Evolutionary conservation across 2,113 vertebrate species (phyloP).

Genomic region (Aptenodytes forsteri): DNA sequence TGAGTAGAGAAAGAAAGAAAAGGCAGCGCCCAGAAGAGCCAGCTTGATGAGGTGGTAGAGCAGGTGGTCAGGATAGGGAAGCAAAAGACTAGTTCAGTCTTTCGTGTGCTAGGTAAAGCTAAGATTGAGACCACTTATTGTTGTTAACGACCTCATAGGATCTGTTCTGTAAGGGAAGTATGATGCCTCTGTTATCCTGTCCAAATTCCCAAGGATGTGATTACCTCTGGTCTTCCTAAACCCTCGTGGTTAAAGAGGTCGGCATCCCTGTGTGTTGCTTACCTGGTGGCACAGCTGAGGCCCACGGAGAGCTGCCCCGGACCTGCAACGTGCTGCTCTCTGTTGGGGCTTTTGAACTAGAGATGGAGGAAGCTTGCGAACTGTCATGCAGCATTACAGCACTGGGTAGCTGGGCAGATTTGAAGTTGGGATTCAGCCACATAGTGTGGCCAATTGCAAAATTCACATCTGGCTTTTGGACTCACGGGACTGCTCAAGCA

Average conservation of each 20-base stretch:
- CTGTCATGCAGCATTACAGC: background rate
- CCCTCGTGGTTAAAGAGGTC: background rate
- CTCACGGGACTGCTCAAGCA: background rate
- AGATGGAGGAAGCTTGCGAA: background rate
- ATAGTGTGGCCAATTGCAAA: fast-evolving
- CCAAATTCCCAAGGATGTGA: background rate
- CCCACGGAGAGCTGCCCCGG: background rate
- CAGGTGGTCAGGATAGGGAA: background rate
- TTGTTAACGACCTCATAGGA: background rate
- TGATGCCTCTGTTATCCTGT: fast-evolving
- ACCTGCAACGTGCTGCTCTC: background rate
- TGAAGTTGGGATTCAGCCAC: background rate
- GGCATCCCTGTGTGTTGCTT: background rate
- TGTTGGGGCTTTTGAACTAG: background rate
- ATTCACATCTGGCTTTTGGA: background rate
- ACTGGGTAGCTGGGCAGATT: background rate
- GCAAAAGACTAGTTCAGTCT: background rate
- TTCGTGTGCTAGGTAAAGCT: background rate
- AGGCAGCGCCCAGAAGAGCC: background rate
- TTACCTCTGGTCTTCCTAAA: background rate
- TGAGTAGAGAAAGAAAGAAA: background rate
- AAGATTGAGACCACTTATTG: background rate
- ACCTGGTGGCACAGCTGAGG: background rate
- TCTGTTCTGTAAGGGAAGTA: background rate
- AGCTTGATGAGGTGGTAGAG: background rate